Conservation (phyloP, 1,140 invertebrate genomes). For the Chrysomallon squamiferum region DNA sequence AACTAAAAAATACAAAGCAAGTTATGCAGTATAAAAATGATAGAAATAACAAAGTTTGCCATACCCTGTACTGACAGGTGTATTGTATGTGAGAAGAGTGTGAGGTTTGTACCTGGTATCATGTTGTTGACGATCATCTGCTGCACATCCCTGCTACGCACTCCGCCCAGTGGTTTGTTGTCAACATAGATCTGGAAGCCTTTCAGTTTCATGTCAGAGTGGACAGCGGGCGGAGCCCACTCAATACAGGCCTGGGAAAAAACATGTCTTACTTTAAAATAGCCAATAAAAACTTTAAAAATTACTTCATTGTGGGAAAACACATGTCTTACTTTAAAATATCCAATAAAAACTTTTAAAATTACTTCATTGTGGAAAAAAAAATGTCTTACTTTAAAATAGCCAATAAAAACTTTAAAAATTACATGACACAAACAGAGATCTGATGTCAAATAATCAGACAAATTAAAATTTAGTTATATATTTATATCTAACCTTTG, state of each 20-base stretch:
- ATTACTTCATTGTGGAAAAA: conserved; percentile 26
- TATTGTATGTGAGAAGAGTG: too few relatives aligned
- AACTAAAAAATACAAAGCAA: too few relatives aligned
- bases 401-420: not conserved
- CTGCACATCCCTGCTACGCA: conserved; percentile 37
- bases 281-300: not conserved
- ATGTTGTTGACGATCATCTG: conserved; percentile 55
- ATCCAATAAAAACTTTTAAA: not conserved
- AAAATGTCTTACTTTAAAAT: not conserved
- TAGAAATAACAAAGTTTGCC: too few relatives aligned
- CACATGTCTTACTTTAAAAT: conserved; percentile 1
- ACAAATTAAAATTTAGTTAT: too few relatives aligned
- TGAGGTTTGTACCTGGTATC: conserved; percentile 56
- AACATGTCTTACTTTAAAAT: conserved; percentile 1
- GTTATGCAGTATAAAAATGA: too few relatives aligned
- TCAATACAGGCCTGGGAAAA: conserved; percentile 44
- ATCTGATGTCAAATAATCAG: too few relatives aligned
- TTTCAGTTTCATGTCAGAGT: conserved; percentile 42
- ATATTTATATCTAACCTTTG: too few relatives aligned
- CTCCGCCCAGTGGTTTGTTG: conserved; percentile 41
- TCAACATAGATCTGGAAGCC: conserved; percentile 57
- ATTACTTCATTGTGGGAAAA: conserved; percentile 25
- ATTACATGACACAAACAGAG: too few relatives aligned
- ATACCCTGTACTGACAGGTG: too few relatives aligned
- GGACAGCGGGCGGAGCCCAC: conserved; percentile 49